Evolutionary conservation across 2,888 invertebrate genomes (phyloP).

Genomic region (Leucophenga maculata): DNA sequence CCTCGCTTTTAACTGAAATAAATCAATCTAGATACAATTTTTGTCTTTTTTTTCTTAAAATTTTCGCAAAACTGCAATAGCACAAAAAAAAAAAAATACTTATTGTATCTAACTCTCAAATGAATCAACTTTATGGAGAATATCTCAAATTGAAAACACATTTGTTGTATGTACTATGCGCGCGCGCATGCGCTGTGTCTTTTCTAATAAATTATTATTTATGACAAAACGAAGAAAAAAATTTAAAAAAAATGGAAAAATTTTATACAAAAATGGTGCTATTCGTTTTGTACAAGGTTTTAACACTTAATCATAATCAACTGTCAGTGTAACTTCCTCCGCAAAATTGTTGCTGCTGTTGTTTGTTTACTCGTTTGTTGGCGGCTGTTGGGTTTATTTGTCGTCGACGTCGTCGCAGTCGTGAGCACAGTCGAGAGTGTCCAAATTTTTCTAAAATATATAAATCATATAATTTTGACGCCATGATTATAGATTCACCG

Average conservation of each 20-base stretch:
- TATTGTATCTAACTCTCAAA: constrained; percentile 5
- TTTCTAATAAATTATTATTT: constrained; percentile 46
- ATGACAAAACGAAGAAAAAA: constrained; percentile 54
- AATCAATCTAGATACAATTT: constrained; percentile 3
- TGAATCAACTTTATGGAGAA: no score
- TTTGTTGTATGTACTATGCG: constrained; percentile 12
- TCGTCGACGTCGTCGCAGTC: constrained; percentile 23
- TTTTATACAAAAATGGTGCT: constrained; percentile 48
- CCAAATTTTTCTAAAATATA: constrained; percentile 39
- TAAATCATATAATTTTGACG: constrained; percentile 56
- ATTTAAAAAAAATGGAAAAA: constrained; percentile 38
- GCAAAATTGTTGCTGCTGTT: constrained; percentile 25
- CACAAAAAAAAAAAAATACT: no score
- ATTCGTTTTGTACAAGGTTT: constrained; percentile 43
- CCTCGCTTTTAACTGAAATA: neutral
- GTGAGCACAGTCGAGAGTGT: constrained; percentile 9
- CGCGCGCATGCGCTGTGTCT: constrained; percentile 18
- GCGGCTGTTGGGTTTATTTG: constrained; percentile 34
- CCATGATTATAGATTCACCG: constrained; percentile 45
- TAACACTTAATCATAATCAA: constrained; percentile 65
- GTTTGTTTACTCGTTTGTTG: constrained; percentile 32
- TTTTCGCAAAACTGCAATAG: neutral
- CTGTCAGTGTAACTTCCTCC: constrained; percentile 56
- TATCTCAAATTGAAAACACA: neutral
- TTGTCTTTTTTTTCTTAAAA: neutral